Evolutionary conservation across 2,113 vertebrate genomes (phyloP).

Genomic region (Heliornis fulica): DNA sequence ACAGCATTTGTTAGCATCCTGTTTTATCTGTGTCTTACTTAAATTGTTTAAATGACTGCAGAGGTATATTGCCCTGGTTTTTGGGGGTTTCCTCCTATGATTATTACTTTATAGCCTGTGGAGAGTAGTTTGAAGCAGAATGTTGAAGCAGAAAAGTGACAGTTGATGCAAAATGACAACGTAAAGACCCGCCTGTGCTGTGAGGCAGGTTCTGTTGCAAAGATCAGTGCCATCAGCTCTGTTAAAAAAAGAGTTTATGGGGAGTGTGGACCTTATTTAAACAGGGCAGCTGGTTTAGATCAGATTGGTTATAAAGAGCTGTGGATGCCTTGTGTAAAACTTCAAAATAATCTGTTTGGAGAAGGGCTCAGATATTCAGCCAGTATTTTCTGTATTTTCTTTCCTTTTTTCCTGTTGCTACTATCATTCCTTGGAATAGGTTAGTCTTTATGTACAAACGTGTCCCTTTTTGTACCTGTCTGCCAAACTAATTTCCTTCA

Average conservation of each 20-base stretch:
- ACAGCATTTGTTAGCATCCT: not conserved
- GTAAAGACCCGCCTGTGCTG: not conserved
- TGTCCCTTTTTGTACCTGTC: not conserved
- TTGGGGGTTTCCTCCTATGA: not conserved
- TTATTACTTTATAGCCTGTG: not conserved
- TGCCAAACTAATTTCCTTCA: not conserved
- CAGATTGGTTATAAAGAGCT: not conserved
- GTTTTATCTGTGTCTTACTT: not conserved
- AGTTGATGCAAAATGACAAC: not conserved
- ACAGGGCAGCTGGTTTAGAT: not conserved
- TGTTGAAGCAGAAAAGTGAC: not conserved
- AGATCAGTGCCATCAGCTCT: not conserved
- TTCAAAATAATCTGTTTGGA: not conserved
- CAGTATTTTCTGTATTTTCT: not conserved
- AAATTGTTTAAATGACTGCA: not conserved
- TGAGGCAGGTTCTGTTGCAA: not conserved
- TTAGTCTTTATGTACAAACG: not conserved
- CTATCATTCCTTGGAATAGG: not conserved
- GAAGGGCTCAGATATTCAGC: not conserved
- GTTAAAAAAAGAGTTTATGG: not conserved
- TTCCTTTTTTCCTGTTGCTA: not conserved
- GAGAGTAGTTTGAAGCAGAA: constrained; percentile 4
- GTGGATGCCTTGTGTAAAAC: not conserved
- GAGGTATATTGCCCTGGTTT: not conserved
- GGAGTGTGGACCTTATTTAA: not conserved